A percentile compares a stretch with the other conserved stretches of the same genome.
phyloP scores from a whole-genome alignment of 2,888 invertebrate genomes.

The Harpalus rufipes region DNA sequence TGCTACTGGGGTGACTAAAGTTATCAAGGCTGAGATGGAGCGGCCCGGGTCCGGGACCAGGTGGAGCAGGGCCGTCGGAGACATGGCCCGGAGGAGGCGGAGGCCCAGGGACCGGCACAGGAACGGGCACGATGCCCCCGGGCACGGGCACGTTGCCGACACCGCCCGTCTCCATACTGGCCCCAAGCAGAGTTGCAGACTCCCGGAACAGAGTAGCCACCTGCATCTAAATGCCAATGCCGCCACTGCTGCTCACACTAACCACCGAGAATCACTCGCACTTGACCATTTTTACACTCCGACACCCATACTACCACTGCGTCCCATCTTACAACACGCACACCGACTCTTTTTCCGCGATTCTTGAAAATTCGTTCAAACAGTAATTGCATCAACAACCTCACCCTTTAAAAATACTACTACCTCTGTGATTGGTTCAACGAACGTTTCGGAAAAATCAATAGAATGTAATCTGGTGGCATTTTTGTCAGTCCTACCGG shows the following conservation, averaged over 20 bases:
- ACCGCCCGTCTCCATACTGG: conserved; percentile 81
- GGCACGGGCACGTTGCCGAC: conserved; percentile 71
- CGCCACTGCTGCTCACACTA: conserved; percentile 66
- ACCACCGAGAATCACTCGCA: conserved; percentile 33
- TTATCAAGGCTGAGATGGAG: conserved; percentile 73
- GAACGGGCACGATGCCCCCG: conserved; percentile 64
- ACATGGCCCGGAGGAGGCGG: conserved; percentile 26
- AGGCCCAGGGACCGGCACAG: conserved; percentile 69
- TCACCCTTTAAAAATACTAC: conserved; percentile 80
- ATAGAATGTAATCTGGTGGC: conserved; percentile 81
- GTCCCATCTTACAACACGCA: conserved; percentile 22
- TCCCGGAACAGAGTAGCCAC: conserved; percentile 84
- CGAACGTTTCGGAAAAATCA: conserved; percentile 83
- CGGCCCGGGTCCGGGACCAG: conserved; percentile 55
- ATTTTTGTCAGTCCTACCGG: conserved; percentile 77
- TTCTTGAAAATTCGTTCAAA: conserved; percentile 63
- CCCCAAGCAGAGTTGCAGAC: conserved; percentile 83
- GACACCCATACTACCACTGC: conserved; percentile 39
- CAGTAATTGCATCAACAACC: conserved; percentile 76
- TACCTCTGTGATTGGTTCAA: conserved; percentile 79
- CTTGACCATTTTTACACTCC: conserved; percentile 54
- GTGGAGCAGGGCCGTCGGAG: conserved; percentile 64
- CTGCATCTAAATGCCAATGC: conserved; percentile 79
- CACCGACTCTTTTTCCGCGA: conserved; percentile 65
- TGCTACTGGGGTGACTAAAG: conserved; percentile 76